Conservation (phyloP, 2,113 vertebrate species). For the Mungos mungo region DNA sequence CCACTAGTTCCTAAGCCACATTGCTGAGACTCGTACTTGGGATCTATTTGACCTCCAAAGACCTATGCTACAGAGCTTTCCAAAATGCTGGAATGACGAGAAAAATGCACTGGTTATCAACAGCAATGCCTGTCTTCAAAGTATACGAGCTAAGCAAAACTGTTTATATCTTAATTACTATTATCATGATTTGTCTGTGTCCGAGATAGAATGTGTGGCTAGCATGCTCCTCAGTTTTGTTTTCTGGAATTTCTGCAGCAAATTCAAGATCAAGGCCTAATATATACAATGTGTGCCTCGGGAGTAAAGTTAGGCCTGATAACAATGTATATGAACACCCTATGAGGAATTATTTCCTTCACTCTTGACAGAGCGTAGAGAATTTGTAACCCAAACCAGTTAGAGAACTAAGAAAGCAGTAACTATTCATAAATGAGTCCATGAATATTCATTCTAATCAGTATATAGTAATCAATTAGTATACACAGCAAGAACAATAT, state of each 20-base stretch:
- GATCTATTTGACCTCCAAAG: neutral
- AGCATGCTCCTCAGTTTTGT: neutral
- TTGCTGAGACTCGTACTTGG: neutral
- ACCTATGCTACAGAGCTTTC: neutral
- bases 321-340: neutral
- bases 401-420: neutral
- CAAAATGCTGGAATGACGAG: neutral
- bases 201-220: neutral
- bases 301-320: neutral
- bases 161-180: neutral
- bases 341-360: neutral
- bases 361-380: neutral
- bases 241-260: conserved; percentile 15
- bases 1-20: neutral
- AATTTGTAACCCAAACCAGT: conserved; percentile 18
- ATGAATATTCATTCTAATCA: conserved; percentile 77
- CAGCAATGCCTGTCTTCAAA: neutral
- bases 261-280: neutral
- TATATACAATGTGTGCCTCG: neutral
- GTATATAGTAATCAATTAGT: conserved; percentile 58
- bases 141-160: neutral
- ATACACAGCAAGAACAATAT: conserved; percentile 63
- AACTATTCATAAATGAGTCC: conserved; percentile 20
- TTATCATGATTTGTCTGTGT: neutral
- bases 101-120: neutral